Percentiles rank a stretch among this genome's conserved stretches.
phyloP scores from a whole-genome alignment of 2,113 vertebrate genomes.

The Ursus arctos region DNA sequence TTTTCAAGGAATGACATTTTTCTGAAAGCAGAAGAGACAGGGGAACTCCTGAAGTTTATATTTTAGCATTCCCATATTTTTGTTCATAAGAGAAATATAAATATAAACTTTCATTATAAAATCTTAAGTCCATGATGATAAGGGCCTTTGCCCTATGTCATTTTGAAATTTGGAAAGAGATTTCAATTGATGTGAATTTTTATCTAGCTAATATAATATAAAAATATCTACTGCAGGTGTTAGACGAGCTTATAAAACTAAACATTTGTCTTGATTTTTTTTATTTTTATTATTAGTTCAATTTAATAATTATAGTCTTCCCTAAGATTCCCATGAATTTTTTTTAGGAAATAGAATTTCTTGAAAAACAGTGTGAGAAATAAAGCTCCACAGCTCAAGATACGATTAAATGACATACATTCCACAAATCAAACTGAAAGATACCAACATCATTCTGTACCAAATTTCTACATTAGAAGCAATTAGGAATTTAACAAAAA shows the following conservation, averaged over 20 bases:
- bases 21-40: neutral
- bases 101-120: neutral
- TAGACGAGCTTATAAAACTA: neutral
- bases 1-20: neutral
- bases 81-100: neutral
- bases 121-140: neutral
- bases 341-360: constrained; percentile 5
- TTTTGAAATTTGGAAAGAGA: neutral
- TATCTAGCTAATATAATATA: neutral
- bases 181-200: neutral
- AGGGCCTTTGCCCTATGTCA: neutral
- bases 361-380: neutral
- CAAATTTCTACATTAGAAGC: neutral
- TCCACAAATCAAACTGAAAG: neutral
- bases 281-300: neutral
- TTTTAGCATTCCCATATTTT: neutral
- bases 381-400: neutral
- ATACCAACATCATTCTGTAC: neutral
- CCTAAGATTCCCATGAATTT: neutral
- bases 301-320: neutral
- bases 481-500: constrained; percentile 8
- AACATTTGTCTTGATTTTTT: neutral
- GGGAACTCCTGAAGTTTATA: neutral
- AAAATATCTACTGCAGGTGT: neutral
- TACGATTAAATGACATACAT: neutral